Evolutionary conservation across 92 coral and sea anemone genomes (phyloP), one percentile per base, ranked within the genome.

Genomic region (Epizoanthus fatuus): DNA sequence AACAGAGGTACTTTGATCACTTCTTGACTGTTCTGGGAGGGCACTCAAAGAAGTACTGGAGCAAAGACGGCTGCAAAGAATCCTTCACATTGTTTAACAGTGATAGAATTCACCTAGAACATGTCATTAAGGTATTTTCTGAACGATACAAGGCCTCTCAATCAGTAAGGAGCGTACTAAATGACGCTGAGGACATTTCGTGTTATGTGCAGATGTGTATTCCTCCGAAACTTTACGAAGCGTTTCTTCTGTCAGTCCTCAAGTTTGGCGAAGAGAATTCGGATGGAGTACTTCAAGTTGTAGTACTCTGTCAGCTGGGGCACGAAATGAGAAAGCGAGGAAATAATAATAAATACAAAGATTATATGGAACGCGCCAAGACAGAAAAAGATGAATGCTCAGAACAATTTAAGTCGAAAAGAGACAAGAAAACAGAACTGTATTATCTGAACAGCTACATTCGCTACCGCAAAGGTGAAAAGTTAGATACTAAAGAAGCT

Each of bases 121-220:
- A 81, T 59, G 75, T 81, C 47, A 37, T 87, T 22, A 42, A 81
- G 15, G 52, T 45, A 17, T 81, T 47, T 16, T n/a, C 40, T 49
- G 12, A 12, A 75, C 64, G 2, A 29, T 7, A 10, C 11, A 39
- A 25, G 29, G 14, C 35, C 17, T 70, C 75, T 19, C 37, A 16
- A 3, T 8, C 57, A 70, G 75, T 45, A 20, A 17, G 55, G 32
- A 49, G 55, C 12, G 49, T 45, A 70, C 8, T 22, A 3, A 11
- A 9, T 12, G 57, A 70, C 15, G 4, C 49, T 47, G 75, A 44
- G 15, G 22, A 45, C 16, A 19, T 47, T 17, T 70, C 56, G 4
- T 1, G 22, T 42, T 86, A 86, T n/a, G 44, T 80, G 16, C 80
- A 87, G 69, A 63, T 49, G 90, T 87, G 90, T 14, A 66, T 87